phyloP scores from a whole-genome alignment of 2,113 vertebrate species.

The Paramormyrops kingsleyae region DNA sequence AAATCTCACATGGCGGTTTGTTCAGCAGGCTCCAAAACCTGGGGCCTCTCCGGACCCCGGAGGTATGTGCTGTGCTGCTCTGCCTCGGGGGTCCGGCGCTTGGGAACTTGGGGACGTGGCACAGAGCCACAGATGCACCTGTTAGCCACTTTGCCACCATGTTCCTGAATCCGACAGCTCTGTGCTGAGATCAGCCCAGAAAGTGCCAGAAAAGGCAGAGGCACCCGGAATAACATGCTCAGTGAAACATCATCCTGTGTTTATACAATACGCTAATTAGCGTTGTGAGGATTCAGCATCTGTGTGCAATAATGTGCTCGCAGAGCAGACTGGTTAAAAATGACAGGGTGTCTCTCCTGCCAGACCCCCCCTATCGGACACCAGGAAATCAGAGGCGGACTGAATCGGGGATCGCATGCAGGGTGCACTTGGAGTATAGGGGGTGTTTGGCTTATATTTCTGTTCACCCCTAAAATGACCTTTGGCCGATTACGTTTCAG shows the following conservation, averaged over 20 bases:
- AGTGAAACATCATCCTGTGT: conserved; percentile 1
- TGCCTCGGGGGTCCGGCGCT: not conserved
- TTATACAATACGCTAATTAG: conserved; percentile 21
- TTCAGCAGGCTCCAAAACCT: not conserved
- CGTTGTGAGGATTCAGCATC: conserved; percentile 23
- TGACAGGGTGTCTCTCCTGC: conserved; percentile 10
- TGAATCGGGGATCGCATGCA: not conserved
- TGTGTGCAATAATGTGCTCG: conserved; percentile 24
- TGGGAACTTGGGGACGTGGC: not conserved
- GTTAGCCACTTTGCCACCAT: not conserved
- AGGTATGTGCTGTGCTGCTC: not conserved
- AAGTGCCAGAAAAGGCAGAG: not conserved
- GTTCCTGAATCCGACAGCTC: not conserved
- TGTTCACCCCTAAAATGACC: not conserved
- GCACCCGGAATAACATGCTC: not conserved
- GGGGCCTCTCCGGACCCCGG: not conserved
- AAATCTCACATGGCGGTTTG: not conserved
- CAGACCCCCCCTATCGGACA: conserved; percentile 24
- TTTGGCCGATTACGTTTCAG: not conserved
- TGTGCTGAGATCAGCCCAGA: not conserved
- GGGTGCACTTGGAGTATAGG: not conserved
- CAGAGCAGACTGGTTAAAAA: conserved; percentile 39
- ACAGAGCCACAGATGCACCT: not conserved
- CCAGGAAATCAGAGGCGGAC: conserved; percentile 36
- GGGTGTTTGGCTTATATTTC: not conserved